A percentile compares a stretch with the other conserved stretches of the same genome.
These are phyloP conservation scores for Griposia aprilina DNA, from an alignment of 2,888 invertebrate species.

Conservation along the genomic window DNA sequence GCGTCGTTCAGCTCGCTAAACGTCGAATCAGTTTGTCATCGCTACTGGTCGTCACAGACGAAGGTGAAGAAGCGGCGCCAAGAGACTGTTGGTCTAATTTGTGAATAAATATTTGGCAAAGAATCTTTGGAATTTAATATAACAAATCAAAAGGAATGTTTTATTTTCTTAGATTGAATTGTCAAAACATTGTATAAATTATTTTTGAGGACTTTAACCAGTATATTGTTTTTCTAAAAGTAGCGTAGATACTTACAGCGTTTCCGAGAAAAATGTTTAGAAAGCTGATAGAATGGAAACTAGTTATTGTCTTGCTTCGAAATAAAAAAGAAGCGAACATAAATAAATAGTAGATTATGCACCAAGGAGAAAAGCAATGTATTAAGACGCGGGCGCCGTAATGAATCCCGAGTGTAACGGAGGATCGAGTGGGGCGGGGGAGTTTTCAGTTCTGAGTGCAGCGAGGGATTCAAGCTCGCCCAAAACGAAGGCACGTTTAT, in stretches of 20 bases:
- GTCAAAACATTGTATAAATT: neutral
- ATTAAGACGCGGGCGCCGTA: too few species aligned
- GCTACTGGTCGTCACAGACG: slow-evolving; percentile 5
- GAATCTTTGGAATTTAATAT: slow-evolving; percentile 10
- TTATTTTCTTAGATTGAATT: neutral
- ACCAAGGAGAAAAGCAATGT: too few species aligned
- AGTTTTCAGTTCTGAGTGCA: too few species aligned
- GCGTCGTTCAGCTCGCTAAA: slow-evolving; percentile 31
- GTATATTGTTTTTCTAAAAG: neutral
- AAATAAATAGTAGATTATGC: too few species aligned
- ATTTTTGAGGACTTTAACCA: neutral
- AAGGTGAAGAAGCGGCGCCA: neutral
- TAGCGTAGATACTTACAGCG: neutral
- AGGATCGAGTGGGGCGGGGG: too few species aligned
- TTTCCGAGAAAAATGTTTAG: neutral
- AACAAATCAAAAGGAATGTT: neutral
- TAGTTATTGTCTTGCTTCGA: neutral
- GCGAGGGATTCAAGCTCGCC: too few species aligned
- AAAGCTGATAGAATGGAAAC: neutral
- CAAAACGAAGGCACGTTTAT: too few species aligned
- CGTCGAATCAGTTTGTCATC: slow-evolving; percentile 36
- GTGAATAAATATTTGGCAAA: slow-evolving; percentile 19
- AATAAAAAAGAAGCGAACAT: neutral
- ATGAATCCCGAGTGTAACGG: too few species aligned
- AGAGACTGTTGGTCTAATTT: slow-evolving; percentile 6